Evolutionary conservation across 2,797 vertebrate genomes (phyloP), one percentile per base, ranked within the genome.

Genomic region (Hipposideros larvatus): DNA sequence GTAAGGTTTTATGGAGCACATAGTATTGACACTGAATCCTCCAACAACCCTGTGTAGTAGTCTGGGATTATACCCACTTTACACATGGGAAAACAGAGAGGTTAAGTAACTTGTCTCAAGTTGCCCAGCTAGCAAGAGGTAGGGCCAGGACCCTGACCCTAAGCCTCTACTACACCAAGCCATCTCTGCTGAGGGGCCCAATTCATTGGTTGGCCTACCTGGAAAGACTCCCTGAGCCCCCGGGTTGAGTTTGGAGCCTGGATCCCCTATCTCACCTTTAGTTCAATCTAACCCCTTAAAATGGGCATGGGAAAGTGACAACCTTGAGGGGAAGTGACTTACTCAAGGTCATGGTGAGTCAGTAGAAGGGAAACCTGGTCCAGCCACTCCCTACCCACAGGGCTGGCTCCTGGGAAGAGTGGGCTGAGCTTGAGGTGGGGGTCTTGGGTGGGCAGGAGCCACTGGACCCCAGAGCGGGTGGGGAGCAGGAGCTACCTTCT

Each of bases 291-390:
- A 34, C 14, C n/a, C 61, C 74, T 94, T 90, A 63, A 19, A 85
- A 82, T 37, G 26, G 80, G 61, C 37, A 51, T 5, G 26, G n/a
- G 87, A 68, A 95, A 96, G 94, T 84, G 65, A 93, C 28, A 11
- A 51, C 43, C 34, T 87, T 19, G 37, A 90, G 66, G 37, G 94
- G 96, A 97, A 98, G 78, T 97, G 92, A 96, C 91, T 93, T 95
- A 87, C 15, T 90, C 75, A 82, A 73, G 88, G 85, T 92, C 85
- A 74, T 1, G 13, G 68, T 95, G 97, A 97, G 97, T 97, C 97
- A 95, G 57, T 57, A 94, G 31, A 92, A 73, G 70, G 77, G 74
- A 96, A 96, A 95, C 89, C 94, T 95, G 95, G 93, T 13, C 31
- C 51, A 84, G 89, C 95, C 92, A 91, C 94, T 91, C 89, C 92